Conservation (phyloP, 2,113 vertebrate genomes). For the Periophthalmus modestus region DNA sequence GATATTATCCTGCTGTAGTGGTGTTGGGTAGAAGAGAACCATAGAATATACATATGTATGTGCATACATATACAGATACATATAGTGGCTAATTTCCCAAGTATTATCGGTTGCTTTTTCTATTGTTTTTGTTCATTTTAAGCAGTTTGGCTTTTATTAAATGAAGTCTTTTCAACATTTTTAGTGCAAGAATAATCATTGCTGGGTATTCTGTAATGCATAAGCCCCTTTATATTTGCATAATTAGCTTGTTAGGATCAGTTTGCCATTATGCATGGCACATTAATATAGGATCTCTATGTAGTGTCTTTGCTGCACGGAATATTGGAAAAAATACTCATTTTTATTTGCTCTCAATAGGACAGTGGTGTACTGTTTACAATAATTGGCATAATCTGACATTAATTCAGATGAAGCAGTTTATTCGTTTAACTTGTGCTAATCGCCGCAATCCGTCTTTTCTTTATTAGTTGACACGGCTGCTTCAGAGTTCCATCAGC, state of each 20-base stretch:
- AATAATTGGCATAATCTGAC: conserved; percentile 54
- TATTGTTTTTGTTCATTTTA: not conserved
- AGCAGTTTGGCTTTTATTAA: not conserved
- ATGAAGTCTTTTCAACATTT: not conserved
- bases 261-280: not conserved
- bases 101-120: not conserved
- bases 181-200: not conserved
- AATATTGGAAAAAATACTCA: conserved; percentile 18
- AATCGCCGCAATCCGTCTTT: conserved; percentile 60
- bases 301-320: conserved; percentile 11
- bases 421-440: conserved; percentile 59
- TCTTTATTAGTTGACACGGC: conserved; percentile 50
- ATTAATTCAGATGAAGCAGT: conserved; percentile 61
- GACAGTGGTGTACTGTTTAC: conserved; percentile 32
- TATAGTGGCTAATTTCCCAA: not conserved
- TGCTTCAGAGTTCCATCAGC: conserved; percentile 37
- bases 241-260: not conserved
- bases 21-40: too few relatives aligned
- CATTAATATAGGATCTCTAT: conserved; percentile 11
- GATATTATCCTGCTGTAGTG: too few relatives aligned
- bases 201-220: not conserved
- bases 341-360: conserved; percentile 12
- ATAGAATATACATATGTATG: too few relatives aligned
- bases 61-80: too few relatives aligned
- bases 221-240: not conserved